A percentile compares a stretch with the other conserved stretches of the same genome.
These are phyloP conservation scores for Yponomeuta malinellus DNA, from an alignment of 2,888 invertebrate species.

Conservation along the genomic window DNA sequence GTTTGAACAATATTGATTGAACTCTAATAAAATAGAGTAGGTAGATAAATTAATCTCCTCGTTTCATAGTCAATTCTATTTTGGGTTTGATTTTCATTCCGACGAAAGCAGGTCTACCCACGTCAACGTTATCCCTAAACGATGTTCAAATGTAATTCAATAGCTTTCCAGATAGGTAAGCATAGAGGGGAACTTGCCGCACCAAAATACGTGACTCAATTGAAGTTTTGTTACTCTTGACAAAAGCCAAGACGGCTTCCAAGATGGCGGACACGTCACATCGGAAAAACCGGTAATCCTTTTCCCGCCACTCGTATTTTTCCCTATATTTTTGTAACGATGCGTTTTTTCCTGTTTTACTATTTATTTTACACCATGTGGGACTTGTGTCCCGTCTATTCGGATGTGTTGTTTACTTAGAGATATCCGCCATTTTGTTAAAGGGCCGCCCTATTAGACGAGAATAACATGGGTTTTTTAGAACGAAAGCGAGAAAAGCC, in stretches of 20 bases:
- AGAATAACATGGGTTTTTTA: too few species aligned
- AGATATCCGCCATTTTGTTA: too few species aligned
- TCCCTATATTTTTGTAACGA: constrained; percentile 32
- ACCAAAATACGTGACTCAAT: constrained; percentile 53
- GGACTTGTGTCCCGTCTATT: not conserved
- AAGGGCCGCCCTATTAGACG: too few species aligned
- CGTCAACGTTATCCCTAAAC: not conserved
- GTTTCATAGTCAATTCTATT: too few species aligned
- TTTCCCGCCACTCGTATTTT: constrained; percentile 35
- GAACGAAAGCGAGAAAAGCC: constrained; percentile 16
- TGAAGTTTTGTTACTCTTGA: constrained; percentile 48
- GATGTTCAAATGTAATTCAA: not conserved
- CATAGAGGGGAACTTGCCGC: not conserved
- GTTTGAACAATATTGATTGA: too few species aligned
- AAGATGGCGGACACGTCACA: constrained; percentile 53
- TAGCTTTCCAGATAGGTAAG: constrained; percentile 1
- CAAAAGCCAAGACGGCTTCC: constrained; percentile 41
- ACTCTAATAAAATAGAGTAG: too few species aligned
- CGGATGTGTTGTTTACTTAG: not conserved
- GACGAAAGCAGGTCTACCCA: not conserved
- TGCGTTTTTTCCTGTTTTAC: constrained; percentile 33
- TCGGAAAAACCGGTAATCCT: constrained; percentile 38
- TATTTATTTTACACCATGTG: not conserved
- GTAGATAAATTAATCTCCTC: too few species aligned
- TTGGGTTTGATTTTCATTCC: not conserved